A percentile compares a stretch with the other conserved stretches of the same genome.
Conservation (phyloP, 2,888 invertebrate species). For the Cephus pulcher region DNA sequence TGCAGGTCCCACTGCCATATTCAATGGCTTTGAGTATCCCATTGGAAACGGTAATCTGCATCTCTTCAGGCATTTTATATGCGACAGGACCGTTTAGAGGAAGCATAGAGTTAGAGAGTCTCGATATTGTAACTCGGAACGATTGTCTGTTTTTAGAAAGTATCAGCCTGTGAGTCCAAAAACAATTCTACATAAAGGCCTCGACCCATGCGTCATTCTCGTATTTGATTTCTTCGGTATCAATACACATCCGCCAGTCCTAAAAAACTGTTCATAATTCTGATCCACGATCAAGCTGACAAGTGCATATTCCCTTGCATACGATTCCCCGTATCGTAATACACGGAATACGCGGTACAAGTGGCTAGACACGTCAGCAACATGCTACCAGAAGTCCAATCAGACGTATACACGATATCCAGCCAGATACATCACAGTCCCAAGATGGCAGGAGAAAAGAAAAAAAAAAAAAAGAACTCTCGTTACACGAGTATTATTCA, state of each 20-base stretch:
- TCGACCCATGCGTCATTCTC: background rate
- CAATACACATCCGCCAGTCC: background rate
- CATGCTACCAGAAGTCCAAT: background rate
- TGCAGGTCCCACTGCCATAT: background rate
- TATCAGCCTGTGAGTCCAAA: background rate
- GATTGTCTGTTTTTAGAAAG: background rate
- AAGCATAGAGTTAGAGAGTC: background rate
- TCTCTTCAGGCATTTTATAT: background rate
- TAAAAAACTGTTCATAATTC: background rate
- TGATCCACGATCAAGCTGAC: background rate
- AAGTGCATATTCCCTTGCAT: background rate
- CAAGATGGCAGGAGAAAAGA: background rate
- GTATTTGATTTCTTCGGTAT: background rate
- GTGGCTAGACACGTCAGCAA: background rate
- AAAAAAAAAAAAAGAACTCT: background rate
- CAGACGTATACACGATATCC: background rate
- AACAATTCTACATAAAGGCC: background rate
- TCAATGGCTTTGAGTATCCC: background rate
- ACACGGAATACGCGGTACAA: background rate
- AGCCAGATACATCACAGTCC: background rate
- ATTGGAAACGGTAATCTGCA: background rate
- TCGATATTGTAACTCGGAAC: background rate
- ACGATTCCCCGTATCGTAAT: background rate
- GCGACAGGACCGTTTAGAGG: background rate
- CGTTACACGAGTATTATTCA: background rate